phyloP scores from a whole-genome alignment of 2,113 vertebrate genomes.

The Nicator chloris region DNA sequence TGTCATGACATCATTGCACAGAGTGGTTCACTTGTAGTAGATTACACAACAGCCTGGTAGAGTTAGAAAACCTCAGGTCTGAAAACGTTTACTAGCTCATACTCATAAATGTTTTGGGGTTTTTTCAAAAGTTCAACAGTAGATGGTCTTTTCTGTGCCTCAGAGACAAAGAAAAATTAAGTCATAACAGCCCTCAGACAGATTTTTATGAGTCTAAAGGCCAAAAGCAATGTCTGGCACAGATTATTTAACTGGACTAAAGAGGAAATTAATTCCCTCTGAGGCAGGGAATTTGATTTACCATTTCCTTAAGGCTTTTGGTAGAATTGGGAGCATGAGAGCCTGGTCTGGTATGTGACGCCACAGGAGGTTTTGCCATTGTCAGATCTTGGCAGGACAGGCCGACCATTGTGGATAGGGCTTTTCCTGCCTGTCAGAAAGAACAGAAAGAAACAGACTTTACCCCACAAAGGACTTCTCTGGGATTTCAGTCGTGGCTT shows the following conservation, averaged over 20 bases:
- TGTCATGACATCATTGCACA: neutral
- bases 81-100: neutral
- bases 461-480: neutral
- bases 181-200: neutral
- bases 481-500: neutral
- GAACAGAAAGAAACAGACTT: neutral
- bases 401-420: rapidly evolving
- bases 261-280: neutral
- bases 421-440: neutral
- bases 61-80: neutral
- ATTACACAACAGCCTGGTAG: neutral
- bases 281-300: neutral
- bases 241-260: conserved; percentile 35
- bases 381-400: neutral
- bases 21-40: neutral
- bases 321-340: neutral
- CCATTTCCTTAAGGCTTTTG: neutral
- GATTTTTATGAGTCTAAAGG: conserved; percentile 20
- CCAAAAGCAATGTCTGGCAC: conserved; percentile 31
- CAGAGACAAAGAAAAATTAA: conserved; percentile 22
- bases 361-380: neutral
- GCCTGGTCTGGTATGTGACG: neutral
- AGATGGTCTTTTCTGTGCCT: neutral
- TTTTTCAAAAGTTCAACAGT: neutral
- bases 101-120: neutral